These are phyloP conservation scores for Heliconius melpomene DNA, from an alignment of 1,140 invertebrate species.

Conservation along the genomic window DNA sequence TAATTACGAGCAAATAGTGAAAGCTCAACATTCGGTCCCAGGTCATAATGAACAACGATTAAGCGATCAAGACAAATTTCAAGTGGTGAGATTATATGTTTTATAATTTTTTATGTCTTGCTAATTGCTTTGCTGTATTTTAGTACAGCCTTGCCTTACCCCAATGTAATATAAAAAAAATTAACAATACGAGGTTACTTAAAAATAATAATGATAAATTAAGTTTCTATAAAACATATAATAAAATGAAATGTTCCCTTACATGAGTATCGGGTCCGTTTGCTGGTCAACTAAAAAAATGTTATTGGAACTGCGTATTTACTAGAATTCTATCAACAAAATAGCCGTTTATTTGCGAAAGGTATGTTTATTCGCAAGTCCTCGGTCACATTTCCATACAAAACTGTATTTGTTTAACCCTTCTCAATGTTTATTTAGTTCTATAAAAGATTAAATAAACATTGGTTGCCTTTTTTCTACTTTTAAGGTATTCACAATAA, in stretches of 20 bases:
- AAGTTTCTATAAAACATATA: not conserved
- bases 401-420: slow-evolving; percentile 5
- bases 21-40: slow-evolving; percentile 96
- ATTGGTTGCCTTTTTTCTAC: not conserved
- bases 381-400: not conserved
- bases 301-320: not conserved
- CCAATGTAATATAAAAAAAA: no score
- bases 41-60: slow-evolving; percentile 92
- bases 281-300: not conserved
- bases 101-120: not conserved
- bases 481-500: not conserved
- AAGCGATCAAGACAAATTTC: slow-evolving; percentile 97
- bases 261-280: not conserved
- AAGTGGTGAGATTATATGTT: slow-evolving; percentile 87
- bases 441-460: slow-evolving; percentile 7
- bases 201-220: not conserved
- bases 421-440: not conserved
- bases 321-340: not conserved
- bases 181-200: no score
- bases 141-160: no score
- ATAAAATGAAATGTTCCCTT: not conserved
- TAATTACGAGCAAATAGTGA: slow-evolving; percentile 98
- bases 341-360: not conserved
- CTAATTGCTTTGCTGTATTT: no score
- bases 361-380: slow-evolving; percentile 7